Conservation (phyloP, 2,797 vertebrate species). For the Mus minutoides region DNA sequence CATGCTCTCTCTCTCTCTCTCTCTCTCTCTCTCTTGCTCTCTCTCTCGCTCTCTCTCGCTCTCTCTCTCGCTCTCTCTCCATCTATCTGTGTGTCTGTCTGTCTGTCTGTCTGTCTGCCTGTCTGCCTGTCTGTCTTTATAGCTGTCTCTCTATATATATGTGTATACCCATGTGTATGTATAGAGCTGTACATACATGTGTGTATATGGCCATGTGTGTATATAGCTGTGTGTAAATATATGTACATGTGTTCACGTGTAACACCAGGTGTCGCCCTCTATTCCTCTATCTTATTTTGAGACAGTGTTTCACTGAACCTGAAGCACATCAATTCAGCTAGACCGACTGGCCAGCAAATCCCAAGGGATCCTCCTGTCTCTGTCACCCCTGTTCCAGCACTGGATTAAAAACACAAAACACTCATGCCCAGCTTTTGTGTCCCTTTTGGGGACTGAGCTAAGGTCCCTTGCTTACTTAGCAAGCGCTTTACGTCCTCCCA, state of each 20-base stretch:
- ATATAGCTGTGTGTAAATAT: not conserved
- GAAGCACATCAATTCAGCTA: not conserved
- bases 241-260: not conserved
- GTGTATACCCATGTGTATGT: not conserved
- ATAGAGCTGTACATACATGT: not conserved
- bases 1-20: not conserved
- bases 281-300: not conserved
- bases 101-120: not conserved
- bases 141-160: too few species aligned
- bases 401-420: not conserved
- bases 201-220: not conserved
- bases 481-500: not conserved
- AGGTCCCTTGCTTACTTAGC: not conserved
- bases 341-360: not conserved
- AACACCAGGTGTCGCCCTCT: not conserved
- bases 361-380: not conserved
- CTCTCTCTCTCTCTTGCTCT: not conserved
- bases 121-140: not conserved
- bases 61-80: not conserved
- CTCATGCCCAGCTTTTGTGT: not conserved
- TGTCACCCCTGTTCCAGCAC: not conserved
- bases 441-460: not conserved
- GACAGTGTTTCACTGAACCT: not conserved
- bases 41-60: not conserved
- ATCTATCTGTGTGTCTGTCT: not conserved